phyloP scores from a whole-genome alignment of 1,140 invertebrate species.

The Cydia fagiglandana region DNA sequence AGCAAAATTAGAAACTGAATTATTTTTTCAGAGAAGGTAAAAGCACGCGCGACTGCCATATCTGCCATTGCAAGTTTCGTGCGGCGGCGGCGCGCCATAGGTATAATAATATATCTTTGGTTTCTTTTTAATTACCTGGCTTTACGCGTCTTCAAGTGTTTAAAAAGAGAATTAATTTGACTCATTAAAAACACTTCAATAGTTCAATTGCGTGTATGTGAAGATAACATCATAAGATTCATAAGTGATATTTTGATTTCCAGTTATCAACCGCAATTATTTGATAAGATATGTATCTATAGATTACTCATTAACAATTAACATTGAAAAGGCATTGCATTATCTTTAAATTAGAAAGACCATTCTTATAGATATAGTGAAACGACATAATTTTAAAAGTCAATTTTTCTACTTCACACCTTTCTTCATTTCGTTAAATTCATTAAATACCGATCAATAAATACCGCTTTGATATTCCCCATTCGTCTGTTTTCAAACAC shows the following conservation, averaged over 20 bases:
- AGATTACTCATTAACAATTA: background rate
- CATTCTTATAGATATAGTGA: background rate
- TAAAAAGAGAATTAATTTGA: too few relatives aligned
- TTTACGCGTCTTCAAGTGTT: too few relatives aligned
- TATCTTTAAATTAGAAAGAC: background rate
- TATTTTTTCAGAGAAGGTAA: too few relatives aligned
- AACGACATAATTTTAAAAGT: background rate
- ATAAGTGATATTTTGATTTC: background rate
- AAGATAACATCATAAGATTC: conserved; percentile 5
- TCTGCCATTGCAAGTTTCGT: too few relatives aligned
- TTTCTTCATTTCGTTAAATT: background rate
- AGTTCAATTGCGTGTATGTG: background rate
- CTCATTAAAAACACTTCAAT: too few relatives aligned
- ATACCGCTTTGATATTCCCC: background rate
- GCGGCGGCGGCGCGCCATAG: too few relatives aligned
- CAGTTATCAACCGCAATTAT: background rate
- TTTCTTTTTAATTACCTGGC: too few relatives aligned
- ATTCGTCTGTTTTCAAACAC: background rate
- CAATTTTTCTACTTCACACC: background rate
- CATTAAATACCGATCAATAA: background rate
- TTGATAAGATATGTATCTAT: conserved; percentile 4
- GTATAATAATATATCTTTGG: too few relatives aligned
- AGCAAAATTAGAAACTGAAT: too few relatives aligned
- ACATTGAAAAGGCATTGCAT: background rate
- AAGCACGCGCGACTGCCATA: too few relatives aligned